Evolutionary conservation across 2,797 vertebrate species (phyloP), one percentile per base, ranked within the genome.

Genomic region (Podargus strigoides): DNA sequence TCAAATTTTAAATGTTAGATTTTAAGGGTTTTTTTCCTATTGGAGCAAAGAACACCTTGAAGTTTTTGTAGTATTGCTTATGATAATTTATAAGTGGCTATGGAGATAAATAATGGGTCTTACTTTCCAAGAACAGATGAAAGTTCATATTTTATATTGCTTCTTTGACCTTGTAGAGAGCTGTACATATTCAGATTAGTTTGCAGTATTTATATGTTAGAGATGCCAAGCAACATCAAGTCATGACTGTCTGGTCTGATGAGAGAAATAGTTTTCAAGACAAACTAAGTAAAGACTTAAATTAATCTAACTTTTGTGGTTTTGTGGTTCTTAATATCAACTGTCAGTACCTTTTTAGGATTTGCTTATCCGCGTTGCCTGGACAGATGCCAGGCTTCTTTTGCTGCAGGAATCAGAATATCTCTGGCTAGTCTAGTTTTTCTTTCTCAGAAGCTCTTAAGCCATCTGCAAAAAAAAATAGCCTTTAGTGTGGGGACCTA

Each of bases 81-180:
- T 14, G 53, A 72, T 94, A 72, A 88, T 90, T 93, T 96, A 19
- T 90, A 95, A 87, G 60, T 69, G 41, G 36, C 69, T 75, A 66
- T 66, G 63, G 76, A 69, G 58, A 73, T 94, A 94, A 96, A 95
- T 92, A 94, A 95, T 95, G 69, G 67, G 62, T 77, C 37, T 69
- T 95, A 80, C 80, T 90, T 96, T 93, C 79, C 86, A 87, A 82
- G 91, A 96, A 75, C 47, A 93, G 50, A 53, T 88, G 50, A 79
- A 95, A 75, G 59, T 95, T 96, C 79, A 12, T 96, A 82, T 89
- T 94, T 95, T 92, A 68, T 88, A 69, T 88, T 84, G 52, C 53
- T 58, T 95, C 47, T 80, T 95, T 97, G 92, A 96, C 84, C 90
- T 97, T 97, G 83, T 87, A 70, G 59, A 82, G 11, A 73, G 37